Percentiles rank a stretch among this genome's conserved stretches.
These are phyloP conservation scores for Diadema setosum DNA, from an alignment of 35 echinoderm and acorn worm genomes.

Conservation along the genomic window DNA sequence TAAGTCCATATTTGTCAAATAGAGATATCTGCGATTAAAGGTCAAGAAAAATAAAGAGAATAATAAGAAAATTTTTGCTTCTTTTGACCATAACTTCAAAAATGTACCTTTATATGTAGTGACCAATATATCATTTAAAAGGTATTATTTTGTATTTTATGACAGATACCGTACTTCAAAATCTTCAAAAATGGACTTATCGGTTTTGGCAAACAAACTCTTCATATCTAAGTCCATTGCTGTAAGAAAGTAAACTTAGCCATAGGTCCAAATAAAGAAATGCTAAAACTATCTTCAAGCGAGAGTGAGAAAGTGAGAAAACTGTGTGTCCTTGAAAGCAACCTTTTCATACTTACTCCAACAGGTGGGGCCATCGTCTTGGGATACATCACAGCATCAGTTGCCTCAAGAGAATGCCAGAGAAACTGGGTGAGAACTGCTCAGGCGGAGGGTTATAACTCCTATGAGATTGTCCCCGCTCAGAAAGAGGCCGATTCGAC, in stretches of 20 bases:
- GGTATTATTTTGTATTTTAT: too few relatives aligned
- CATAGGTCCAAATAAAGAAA: neutral
- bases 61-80: too few relatives aligned
- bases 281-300: neutral
- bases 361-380: neutral
- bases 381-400: neutral
- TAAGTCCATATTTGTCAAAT: too few relatives aligned
- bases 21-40: too few relatives aligned
- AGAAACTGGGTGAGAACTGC: neutral
- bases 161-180: too few relatives aligned
- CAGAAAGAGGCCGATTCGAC: neutral
- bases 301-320: neutral
- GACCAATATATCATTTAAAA: too few relatives aligned
- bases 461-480: neutral
- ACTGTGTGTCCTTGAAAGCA: neutral
- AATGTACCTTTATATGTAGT: too few relatives aligned
- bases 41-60: too few relatives aligned
- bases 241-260: neutral
- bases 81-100: too few relatives aligned
- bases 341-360: neutral
- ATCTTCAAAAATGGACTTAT: neutral
- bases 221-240: neutral
- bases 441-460: neutral
- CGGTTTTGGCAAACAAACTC: neutral
- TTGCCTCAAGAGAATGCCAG: constrained; percentile 8